Conservation (phyloP, 1,140 invertebrate species). For the Orius laevigatus region DNA sequence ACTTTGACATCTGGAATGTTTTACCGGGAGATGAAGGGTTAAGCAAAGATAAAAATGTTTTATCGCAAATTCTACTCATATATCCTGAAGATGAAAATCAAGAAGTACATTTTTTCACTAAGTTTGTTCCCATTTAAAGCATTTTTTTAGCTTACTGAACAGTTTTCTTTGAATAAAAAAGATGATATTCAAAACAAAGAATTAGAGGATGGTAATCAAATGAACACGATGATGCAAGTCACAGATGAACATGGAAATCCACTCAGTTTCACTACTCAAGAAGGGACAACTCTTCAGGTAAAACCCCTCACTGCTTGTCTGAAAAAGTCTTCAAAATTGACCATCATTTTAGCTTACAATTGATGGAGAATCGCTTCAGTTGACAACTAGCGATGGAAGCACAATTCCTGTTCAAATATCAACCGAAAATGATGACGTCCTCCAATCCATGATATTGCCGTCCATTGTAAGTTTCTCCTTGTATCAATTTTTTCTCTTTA, state of each 20-base stretch:
- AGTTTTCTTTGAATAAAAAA: too few relatives aligned
- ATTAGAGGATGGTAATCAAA: too few relatives aligned
- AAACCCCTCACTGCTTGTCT: not conserved
- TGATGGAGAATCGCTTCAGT: slow-evolving; percentile 26
- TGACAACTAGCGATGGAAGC: slow-evolving; percentile 32
- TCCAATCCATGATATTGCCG: slow-evolving; percentile 5
- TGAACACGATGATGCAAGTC: slow-evolving; percentile 22
- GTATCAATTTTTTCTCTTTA: too few relatives aligned
- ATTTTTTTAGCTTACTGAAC: too few relatives aligned
- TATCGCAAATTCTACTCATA: too few relatives aligned
- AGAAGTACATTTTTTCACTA: too few relatives aligned
- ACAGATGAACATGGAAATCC: slow-evolving; percentile 49
- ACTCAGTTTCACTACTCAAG: slow-evolving; percentile 45
- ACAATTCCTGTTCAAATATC: slow-evolving; percentile 31
- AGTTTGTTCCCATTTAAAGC: too few relatives aligned
- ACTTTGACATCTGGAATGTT: too few relatives aligned
- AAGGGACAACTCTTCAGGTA: slow-evolving; percentile 38
- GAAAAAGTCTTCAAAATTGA: not conserved
- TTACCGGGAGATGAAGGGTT: too few relatives aligned
- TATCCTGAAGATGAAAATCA: too few relatives aligned
- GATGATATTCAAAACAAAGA: too few relatives aligned
- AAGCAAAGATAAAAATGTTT: too few relatives aligned
- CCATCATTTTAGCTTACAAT: slow-evolving; percentile 11
- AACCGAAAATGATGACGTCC: slow-evolving; percentile 29
- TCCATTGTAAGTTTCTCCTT: not conserved